phyloP scores from a whole-genome alignment of 2,113 vertebrate genomes.

The Lethenteron reissneri region DNA sequence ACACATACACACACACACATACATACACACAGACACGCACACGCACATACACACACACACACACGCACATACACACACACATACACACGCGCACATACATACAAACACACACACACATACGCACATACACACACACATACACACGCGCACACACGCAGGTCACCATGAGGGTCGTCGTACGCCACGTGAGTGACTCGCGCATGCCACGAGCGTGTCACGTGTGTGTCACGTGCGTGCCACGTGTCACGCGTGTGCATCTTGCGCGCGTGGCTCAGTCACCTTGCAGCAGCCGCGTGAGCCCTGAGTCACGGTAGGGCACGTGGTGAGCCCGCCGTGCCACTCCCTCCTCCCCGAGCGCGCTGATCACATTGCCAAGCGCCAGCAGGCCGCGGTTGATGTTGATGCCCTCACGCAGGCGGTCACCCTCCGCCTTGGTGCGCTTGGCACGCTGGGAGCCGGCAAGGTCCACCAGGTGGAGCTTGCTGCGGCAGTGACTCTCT shows the following conservation, averaged over 20 bases:
- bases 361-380: constrained; percentile 78
- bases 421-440: constrained; percentile 63
- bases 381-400: constrained; percentile 86
- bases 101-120: too few relatives aligned
- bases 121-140: background rate
- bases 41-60: background rate
- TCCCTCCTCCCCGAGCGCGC: constrained; percentile 67
- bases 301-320: constrained; percentile 87
- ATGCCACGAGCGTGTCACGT: too few relatives aligned
- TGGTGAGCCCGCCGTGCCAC: constrained; percentile 41
- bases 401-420: constrained; percentile 78
- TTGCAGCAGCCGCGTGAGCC: constrained; percentile 24
- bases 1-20: background rate
- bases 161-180: constrained; percentile 76
- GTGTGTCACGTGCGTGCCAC: too few relatives aligned
- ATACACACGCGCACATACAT: background rate
- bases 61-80: background rate
- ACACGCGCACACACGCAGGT: constrained; percentile 26
- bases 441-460: constrained; percentile 75
- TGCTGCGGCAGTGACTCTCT: constrained; percentile 14
- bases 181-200: background rate
- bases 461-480: constrained; percentile 88
- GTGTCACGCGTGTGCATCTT: background rate
- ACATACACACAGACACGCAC: background rate
- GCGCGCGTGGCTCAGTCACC: background rate